phyloP scores from a whole-genome alignment of 2,888 invertebrate genomes.

The Hypercompe scribonia region DNA sequence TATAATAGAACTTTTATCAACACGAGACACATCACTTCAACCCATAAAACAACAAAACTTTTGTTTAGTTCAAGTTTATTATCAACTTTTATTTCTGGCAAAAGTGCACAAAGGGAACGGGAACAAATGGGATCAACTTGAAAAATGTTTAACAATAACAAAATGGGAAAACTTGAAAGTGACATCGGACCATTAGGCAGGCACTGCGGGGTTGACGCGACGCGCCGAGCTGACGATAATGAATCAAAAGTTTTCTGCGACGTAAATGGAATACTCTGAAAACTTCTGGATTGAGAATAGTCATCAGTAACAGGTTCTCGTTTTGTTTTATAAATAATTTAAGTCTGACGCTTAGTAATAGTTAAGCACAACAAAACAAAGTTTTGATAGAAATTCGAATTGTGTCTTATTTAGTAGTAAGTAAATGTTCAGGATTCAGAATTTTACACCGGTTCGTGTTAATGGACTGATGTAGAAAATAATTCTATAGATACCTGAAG shows the following conservation, averaged over 20 bases:
- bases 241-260: slow-evolving; percentile 69
- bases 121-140: slow-evolving; percentile 75
- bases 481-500: background rate
- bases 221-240: slow-evolving; percentile 59
- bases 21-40: slow-evolving; percentile 28
- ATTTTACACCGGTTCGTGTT: background rate
- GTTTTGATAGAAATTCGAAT: background rate
- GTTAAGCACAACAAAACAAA: slow-evolving; percentile 12
- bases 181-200: slow-evolving; percentile 73
- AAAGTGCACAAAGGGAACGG: slow-evolving; percentile 62
- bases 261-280: slow-evolving; percentile 57
- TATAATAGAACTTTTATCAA: slow-evolving; percentile 13
- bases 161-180: slow-evolving; percentile 75
- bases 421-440: too few relatives aligned
- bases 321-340: slow-evolving; percentile 40
- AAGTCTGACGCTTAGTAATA: slow-evolving; percentile 15
- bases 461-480: background rate
- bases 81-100: slow-evolving; percentile 61
- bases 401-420: background rate
- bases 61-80: slow-evolving; percentile 62
- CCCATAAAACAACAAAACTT: slow-evolving; percentile 42
- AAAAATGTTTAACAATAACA: slow-evolving; percentile 78
- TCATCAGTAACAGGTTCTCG: slow-evolving; percentile 41
- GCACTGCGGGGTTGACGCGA: slow-evolving; percentile 55
- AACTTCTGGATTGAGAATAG: slow-evolving; percentile 50